phyloP scores from a whole-genome alignment of 2,797 vertebrate genomes.

The Sebastes flavidus region DNA sequence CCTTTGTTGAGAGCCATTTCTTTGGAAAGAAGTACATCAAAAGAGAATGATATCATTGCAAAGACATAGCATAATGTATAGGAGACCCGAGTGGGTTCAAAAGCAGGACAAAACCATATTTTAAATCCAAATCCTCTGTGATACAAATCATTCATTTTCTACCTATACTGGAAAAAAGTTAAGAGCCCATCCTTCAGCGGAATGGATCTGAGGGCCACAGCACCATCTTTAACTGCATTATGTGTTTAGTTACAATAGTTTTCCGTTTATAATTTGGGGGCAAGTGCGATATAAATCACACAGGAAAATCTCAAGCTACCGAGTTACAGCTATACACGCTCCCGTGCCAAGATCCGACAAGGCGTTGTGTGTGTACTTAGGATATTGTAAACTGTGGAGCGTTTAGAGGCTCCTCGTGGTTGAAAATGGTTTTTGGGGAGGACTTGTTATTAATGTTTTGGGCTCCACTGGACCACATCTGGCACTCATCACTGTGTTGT shows the following conservation, averaged over 20 bases:
- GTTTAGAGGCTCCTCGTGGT: constrained; percentile 73
- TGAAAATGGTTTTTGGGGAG: constrained; percentile 75
- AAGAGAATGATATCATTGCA: constrained; percentile 41
- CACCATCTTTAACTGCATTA: constrained; percentile 11
- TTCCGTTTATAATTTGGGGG: constrained; percentile 57
- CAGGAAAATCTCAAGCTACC: constrained; percentile 60
- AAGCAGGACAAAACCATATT: constrained; percentile 68
- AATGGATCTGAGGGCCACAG: not conserved
- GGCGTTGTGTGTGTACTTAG: constrained; percentile 68
- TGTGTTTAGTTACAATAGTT: constrained; percentile 40
- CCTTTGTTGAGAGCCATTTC: constrained; percentile 45
- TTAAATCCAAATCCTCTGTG: constrained; percentile 44
- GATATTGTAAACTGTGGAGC: constrained; percentile 73
- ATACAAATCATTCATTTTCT: constrained; percentile 57
- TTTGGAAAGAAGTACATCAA: constrained; percentile 52
- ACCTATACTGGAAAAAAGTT: constrained; percentile 31
- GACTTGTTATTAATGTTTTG: constrained; percentile 82
- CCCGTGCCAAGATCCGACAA: constrained; percentile 60
- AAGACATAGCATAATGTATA: constrained; percentile 36
- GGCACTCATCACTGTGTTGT: constrained; percentile 82
- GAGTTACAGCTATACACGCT: constrained; percentile 57
- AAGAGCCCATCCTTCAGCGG: constrained; percentile 30
- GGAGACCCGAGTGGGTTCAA: constrained; percentile 56
- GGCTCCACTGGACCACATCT: constrained; percentile 81
- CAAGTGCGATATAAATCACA: constrained; percentile 69